Base-by-base conservation (phyloP, 2,797 vertebrate genomes). In the Psittacula derbiana region DNA sequence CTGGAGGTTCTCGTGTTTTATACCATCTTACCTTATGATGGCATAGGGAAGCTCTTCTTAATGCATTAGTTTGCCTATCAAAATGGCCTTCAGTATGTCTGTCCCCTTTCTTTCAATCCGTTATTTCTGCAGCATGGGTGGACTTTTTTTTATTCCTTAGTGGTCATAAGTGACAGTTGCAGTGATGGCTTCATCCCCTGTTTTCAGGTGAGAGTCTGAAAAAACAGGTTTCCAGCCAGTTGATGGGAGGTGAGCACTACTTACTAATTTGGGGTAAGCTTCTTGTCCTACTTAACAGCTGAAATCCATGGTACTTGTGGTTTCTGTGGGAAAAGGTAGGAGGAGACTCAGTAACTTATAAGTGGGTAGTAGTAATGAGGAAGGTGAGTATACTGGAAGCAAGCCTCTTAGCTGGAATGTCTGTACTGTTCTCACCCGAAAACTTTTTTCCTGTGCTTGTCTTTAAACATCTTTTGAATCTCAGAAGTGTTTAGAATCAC, bases 51-150 rank as follows among this genome's bases (percentile, higher is more conserved):
- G 9, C 36, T 90, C 15, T 41, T 53, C 53, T 46, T 66, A 40
- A 16, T n/a, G 16, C 12, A 3, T 58, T 65, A 1, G 36, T 60
- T 91, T 67, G 30, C 20, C 6, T 7, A 1, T 27, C n/a, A 49
- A 72, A 72, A 18, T 3, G 11, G 13, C 6, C 20, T 79, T 38
- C 0, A 0, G 57, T 65, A 1, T 17, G 44, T 50, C 50, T 43
- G 17, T 4, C 16, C 5, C 75, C 11, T 33, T 80, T 19, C 57
- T 67, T 61, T 57, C 49, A 18, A 1, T 27, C 44, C 31, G 5
- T 75, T 52, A 14, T 53, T 76, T 62, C 60, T 76, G 14, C 67
- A 73, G 40, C 16, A 3, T 11, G 44, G n/a, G 27, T 4, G 41
- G 18, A 11, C 28, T 69, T 76, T 18, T 16, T 23, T 62, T 55